Percentiles rank a stretch among this genome's conserved stretches.
Evolutionary conservation across 2,888 invertebrate species (phyloP).

Genomic region (Cynaeus angustus): DNA sequence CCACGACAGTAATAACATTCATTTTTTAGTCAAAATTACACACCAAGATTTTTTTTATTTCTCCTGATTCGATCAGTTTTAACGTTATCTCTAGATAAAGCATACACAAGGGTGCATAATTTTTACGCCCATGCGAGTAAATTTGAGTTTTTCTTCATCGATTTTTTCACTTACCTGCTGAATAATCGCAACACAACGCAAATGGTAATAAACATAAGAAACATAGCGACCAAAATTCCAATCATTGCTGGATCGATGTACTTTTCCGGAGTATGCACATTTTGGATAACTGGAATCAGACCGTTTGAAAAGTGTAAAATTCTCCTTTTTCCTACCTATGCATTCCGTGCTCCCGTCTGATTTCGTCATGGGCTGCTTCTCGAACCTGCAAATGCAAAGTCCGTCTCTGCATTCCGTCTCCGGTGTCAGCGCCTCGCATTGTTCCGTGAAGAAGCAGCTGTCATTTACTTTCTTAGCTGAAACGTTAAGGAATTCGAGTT

Average conservation of each 20-base stretch:
- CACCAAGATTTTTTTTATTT: too few relatives aligned
- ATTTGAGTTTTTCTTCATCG: too few relatives aligned
- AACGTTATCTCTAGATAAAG: too few relatives aligned
- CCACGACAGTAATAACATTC: too few relatives aligned
- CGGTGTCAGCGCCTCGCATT: conserved; percentile 83
- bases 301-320: not conserved
- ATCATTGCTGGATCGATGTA: conserved; percentile 94
- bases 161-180: conserved; percentile 83
- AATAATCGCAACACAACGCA: conserved; percentile 93
- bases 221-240: conserved; percentile 91
- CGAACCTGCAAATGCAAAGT: conserved; percentile 85
- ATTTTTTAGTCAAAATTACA: too few relatives aligned
- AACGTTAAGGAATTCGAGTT: conserved; percentile 45
- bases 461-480: conserved; percentile 88
- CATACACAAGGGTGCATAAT: too few relatives aligned
- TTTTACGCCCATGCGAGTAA: too few relatives aligned
- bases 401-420: conserved; percentile 88
- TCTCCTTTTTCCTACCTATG: conserved; percentile 78
- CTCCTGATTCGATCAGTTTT: too few relatives aligned
- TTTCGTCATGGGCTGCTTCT: conserved; percentile 81
- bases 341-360: conserved; percentile 84
- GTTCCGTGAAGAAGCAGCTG: conserved; percentile 87
- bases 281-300: conserved; percentile 74
- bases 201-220: conserved; percentile 94
- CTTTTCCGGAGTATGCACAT: conserved; percentile 76